A percentile compares a stretch with the other conserved stretches of the same genome.
These are phyloP conservation scores for Apodemia duryi DNA, from an alignment of 2,888 invertebrate species.

Conservation along the genomic window DNA sequence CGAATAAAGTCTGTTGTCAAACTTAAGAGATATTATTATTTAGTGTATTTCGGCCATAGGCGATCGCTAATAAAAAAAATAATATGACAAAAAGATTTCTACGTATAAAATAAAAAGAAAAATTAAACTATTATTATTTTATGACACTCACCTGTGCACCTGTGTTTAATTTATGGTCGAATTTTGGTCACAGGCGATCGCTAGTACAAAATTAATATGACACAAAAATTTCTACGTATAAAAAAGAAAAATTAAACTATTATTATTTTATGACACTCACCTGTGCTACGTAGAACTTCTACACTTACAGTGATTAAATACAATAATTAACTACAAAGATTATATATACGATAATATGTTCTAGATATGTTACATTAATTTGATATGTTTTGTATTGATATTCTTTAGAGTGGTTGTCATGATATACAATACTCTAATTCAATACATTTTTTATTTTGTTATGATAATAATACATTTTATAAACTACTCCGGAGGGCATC, in stretches of 20 bases:
- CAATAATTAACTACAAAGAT: slow-evolving; percentile 16
- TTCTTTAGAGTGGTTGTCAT: slow-evolving; percentile 74
- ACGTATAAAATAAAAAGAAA: too few species aligned
- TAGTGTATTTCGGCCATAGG: too few species aligned
- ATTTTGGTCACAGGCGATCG: too few species aligned
- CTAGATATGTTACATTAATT: slow-evolving; percentile 54
- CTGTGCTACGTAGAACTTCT: neutral
- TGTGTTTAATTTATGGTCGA: too few species aligned
- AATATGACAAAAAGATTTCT: too few species aligned
- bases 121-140: neutral
- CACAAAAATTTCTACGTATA: too few species aligned
- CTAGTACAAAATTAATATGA: too few species aligned
- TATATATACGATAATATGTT: slow-evolving; percentile 28
- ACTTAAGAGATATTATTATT: too few species aligned
- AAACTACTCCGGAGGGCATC: slow-evolving; percentile 55
- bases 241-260: too few species aligned
- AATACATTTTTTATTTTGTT: slow-evolving; percentile 29
- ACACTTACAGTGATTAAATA: neutral
- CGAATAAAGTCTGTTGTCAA: too few species aligned
- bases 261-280: neutral
- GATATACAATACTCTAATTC: slow-evolving; percentile 56
- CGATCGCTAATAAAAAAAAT: too few species aligned
- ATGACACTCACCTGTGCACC: neutral
- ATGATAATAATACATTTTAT: neutral
- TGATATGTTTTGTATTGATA: slow-evolving; percentile 77